phyloP scores from a whole-genome alignment of 2,888 invertebrate genomes.

The Barypeithes pellucidus region DNA sequence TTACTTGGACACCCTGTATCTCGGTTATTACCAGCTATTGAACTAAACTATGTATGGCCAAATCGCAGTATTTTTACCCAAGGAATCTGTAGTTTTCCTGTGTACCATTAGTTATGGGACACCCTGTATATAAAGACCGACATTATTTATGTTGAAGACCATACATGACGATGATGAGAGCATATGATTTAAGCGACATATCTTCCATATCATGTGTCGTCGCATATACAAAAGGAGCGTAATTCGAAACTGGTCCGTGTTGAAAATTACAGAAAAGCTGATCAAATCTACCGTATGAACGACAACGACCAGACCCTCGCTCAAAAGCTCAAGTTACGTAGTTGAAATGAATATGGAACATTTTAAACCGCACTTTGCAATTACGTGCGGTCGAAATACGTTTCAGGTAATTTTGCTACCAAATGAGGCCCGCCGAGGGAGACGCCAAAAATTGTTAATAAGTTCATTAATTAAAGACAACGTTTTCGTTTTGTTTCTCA shows the following conservation, averaged over 20 bases:
- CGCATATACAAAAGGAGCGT: constrained; percentile 57
- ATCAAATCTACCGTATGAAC: constrained; percentile 70
- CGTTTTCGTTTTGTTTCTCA: too few relatives aligned
- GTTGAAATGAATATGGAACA: constrained; percentile 52
- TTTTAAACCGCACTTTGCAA: constrained; percentile 61
- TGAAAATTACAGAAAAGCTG: constrained; percentile 70
- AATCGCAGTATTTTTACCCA: too few relatives aligned
- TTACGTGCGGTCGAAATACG: constrained; percentile 60
- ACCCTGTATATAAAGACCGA: too few relatives aligned
- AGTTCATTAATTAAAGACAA: too few relatives aligned
- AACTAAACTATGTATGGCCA: too few relatives aligned
- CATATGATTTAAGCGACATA: constrained; percentile 9
- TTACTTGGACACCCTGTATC: too few relatives aligned
- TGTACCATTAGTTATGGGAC: too few relatives aligned
- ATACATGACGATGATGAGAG: too few relatives aligned
- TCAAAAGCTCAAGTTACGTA: constrained; percentile 35
- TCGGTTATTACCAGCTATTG: too few relatives aligned
- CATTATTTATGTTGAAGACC: too few relatives aligned
- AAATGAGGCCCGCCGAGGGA: constrained; percentile 3
- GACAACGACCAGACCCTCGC: constrained; percentile 53
- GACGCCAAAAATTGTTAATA: too few relatives aligned
- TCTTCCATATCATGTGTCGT: constrained; percentile 60
- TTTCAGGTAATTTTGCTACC: constrained; percentile 58
- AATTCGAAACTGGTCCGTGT: constrained; percentile 63
- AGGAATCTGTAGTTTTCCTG: too few relatives aligned